A percentile compares a stretch with the other conserved stretches of the same genome.
Conservation (phyloP, 1,140 invertebrate genomes). For the Eulimnadia texana region DNA sequence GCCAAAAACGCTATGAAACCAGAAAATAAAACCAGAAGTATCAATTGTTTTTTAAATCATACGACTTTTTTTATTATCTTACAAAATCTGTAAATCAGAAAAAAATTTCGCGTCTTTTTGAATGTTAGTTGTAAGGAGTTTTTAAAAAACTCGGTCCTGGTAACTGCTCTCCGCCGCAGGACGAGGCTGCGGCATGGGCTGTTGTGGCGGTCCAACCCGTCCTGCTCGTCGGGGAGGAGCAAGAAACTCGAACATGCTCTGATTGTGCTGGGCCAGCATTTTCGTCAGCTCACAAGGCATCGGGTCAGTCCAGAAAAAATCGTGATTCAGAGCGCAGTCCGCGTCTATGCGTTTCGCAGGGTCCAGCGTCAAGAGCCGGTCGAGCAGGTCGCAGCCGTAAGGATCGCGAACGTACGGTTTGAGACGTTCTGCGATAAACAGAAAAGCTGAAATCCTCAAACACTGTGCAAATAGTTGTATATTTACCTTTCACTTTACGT, state of each 20-base stretch:
- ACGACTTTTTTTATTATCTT: too few species aligned
- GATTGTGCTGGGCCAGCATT: slow-evolving; percentile 84
- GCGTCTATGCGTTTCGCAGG: slow-evolving; percentile 80
- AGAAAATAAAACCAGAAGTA: too few species aligned
- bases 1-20: too few species aligned
- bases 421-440: slow-evolving; percentile 43
- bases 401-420: slow-evolving; percentile 86
- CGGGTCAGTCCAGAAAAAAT: slow-evolving; percentile 96
- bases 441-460: too few species aligned
- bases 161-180: slow-evolving; percentile 45
- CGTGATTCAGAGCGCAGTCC: slow-evolving; percentile 87
- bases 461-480: too few species aligned
- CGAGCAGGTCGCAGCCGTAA: slow-evolving; percentile 81
- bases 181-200: slow-evolving; percentile 32
- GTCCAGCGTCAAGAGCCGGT: slow-evolving; percentile 81
- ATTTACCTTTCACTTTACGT: slow-evolving; percentile 48
- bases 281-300: slow-evolving; percentile 81
- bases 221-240: slow-evolving; percentile 56
- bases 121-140: background rate
- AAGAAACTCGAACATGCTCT: slow-evolving; percentile 93
- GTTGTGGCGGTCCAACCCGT: slow-evolving; percentile 52
- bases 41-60: too few species aligned
- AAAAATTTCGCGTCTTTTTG: too few species aligned
- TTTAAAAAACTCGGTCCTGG: slow-evolving; percentile 58
- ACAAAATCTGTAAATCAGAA: too few species aligned